phyloP scores from a whole-genome alignment of 2,797 vertebrate genomes.

The Oryzias sinensis region DNA sequence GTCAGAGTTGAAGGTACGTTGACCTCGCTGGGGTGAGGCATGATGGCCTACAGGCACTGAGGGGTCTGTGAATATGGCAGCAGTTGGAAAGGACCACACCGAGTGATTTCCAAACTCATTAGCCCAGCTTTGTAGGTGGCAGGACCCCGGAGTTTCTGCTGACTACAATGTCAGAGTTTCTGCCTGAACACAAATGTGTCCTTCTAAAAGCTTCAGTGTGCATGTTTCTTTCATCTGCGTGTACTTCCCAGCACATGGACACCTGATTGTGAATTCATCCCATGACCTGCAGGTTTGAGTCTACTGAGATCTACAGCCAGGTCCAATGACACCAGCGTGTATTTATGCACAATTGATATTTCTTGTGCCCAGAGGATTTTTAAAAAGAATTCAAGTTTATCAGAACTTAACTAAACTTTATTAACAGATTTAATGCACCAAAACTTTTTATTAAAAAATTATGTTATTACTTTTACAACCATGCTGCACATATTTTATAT shows the following conservation, averaged over 20 bases:
- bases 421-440: too few species aligned
- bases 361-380: too few species aligned
- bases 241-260: not conserved
- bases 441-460: too few species aligned
- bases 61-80: constrained; percentile 40
- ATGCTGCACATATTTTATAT: too few species aligned
- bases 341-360: too few species aligned
- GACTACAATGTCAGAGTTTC: constrained; percentile 9
- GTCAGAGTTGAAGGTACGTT: constrained; percentile 58
- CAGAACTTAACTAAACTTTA: too few species aligned
- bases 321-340: too few species aligned
- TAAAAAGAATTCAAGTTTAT: too few species aligned
- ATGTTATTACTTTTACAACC: too few species aligned
- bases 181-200: constrained; percentile 16
- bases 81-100: constrained; percentile 66
- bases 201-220: not conserved
- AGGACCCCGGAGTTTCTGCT: constrained; percentile 24
- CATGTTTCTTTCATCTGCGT: not conserved
- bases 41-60: constrained; percentile 64
- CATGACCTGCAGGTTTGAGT: not conserved
- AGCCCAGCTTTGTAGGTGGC: constrained; percentile 43
- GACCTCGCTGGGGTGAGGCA: constrained; percentile 69
- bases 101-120: constrained; percentile 52
- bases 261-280: not conserved
- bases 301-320: not conserved